phyloP scores from a whole-genome alignment of 2,888 invertebrate species.

The Drosophila pullipes region DNA sequence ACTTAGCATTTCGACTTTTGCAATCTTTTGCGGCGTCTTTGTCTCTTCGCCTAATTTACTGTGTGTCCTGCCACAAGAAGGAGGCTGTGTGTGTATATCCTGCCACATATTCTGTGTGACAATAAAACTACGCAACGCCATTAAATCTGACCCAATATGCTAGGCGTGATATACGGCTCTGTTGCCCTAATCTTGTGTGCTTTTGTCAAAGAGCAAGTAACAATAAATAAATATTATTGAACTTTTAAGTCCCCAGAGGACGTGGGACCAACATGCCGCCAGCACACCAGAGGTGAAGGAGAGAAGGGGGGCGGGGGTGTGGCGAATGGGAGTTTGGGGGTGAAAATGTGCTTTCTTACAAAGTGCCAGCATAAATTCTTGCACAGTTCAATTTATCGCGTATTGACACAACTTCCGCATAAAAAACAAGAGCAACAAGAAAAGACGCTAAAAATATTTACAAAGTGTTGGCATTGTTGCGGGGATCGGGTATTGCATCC shows the following conservation, averaged over 20 bases:
- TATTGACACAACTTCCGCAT: conserved; percentile 72
- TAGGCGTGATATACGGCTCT: conserved; percentile 68
- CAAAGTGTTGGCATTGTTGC: conserved; percentile 55
- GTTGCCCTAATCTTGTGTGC: conserved; percentile 69
- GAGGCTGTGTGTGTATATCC: conserved; percentile 19
- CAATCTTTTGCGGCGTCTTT: conserved; percentile 47
- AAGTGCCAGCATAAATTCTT: conserved; percentile 76
- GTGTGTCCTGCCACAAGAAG: conserved; percentile 31
- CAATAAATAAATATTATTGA: conserved; percentile 80
- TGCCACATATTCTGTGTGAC: conserved; percentile 41
- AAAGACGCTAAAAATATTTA: conserved; percentile 73
- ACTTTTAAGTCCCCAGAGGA: conserved; percentile 73
- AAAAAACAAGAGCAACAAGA: conserved; percentile 25
- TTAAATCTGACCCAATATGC: conserved; percentile 71
- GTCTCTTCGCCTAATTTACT: conserved; percentile 56
- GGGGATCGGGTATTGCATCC: conserved; percentile 22
- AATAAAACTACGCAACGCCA: conserved; percentile 64
- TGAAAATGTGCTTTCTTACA: conserved; percentile 51
- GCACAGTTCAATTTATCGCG: conserved; percentile 77
- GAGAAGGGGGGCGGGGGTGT: neutral
- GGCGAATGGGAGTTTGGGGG: neutral
- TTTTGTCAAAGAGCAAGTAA: conserved; percentile 76
- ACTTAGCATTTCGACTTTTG: conserved; percentile 50
- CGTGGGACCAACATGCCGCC: conserved; percentile 2
- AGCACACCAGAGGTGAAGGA: conserved; percentile 8